Conservation (phyloP, 2,113 vertebrate species). For the Aptenodytes forsteri region DNA sequence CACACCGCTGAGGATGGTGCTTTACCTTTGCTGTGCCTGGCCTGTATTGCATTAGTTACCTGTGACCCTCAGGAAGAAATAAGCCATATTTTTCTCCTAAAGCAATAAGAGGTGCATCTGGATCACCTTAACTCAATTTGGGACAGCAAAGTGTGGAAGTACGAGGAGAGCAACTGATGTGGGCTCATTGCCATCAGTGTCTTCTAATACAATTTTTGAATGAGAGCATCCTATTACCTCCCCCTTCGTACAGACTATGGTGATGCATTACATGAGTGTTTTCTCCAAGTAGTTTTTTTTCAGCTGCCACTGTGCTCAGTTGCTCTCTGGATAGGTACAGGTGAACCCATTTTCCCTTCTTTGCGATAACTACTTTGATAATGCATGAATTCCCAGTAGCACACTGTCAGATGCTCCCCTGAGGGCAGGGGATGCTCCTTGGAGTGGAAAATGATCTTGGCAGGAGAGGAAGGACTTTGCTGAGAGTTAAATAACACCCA, state of each 20-base stretch:
- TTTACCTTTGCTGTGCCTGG: neutral
- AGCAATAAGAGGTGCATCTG: neutral
- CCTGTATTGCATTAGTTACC: neutral
- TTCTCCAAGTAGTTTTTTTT: neutral
- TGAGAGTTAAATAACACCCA: neutral
- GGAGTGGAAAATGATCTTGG: neutral
- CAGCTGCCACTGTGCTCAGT: neutral
- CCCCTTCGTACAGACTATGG: neutral
- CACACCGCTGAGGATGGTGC: too few relatives aligned
- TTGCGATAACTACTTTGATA: neutral
- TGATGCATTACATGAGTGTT: neutral
- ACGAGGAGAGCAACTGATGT: neutral
- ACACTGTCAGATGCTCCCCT: neutral
- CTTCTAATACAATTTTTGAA: constrained; percentile 24
- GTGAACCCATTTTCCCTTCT: neutral
- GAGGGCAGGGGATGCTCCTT: neutral
- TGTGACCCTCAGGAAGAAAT: neutral
- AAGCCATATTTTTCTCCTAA: neutral
- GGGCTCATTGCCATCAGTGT: neutral
- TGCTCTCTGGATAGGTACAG: neutral
- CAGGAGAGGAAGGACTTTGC: neutral
- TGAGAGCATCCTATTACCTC: neutral
- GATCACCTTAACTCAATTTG: neutral
- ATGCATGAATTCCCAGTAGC: neutral
- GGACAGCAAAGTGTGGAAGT: neutral